These are phyloP conservation scores for Limnephilus marmoratus DNA, from an alignment of 2,888 invertebrate species.

Conservation along the genomic window DNA sequence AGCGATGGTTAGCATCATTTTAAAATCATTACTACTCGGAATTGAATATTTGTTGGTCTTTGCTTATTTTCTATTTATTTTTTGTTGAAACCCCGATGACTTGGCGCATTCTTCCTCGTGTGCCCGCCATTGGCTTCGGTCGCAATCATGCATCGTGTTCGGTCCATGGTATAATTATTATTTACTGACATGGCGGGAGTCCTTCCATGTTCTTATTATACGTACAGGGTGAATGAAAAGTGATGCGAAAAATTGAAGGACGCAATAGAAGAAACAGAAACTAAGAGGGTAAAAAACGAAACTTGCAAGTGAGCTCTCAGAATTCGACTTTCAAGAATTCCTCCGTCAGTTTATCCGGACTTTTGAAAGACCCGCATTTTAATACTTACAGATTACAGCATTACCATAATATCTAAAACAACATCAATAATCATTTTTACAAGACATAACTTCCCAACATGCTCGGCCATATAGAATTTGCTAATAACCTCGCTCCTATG, in stretches of 20 bases:
- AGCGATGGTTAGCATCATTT: neutral
- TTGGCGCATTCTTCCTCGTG: slow-evolving; percentile 31
- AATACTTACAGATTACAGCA: too few species aligned
- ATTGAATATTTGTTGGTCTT: slow-evolving; percentile 22
- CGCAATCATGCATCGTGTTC: neutral
- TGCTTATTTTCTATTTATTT: slow-evolving; percentile 40
- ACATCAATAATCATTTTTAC: neutral
- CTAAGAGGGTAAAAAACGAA: neutral
- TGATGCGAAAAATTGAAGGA: neutral
- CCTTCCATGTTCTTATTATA: neutral
- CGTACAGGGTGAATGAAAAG: neutral
- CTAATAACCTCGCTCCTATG: neutral
- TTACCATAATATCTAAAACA: too few species aligned
- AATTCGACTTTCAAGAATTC: too few species aligned
- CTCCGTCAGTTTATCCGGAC: too few species aligned
- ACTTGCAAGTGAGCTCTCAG: neutral
- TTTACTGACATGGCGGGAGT: slow-evolving; percentile 1
- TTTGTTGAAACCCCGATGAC: slow-evolving; percentile 35
- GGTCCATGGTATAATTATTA: neutral
- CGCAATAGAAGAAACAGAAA: neutral
- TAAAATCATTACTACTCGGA: slow-evolving; percentile 40
- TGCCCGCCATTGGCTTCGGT: neutral
- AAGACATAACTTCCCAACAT: neutral
- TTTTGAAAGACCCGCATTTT: too few species aligned
- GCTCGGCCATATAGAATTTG: neutral